Conservation (phyloP, 2,888 invertebrate species). For the Drosophila mayaguana region DNA sequence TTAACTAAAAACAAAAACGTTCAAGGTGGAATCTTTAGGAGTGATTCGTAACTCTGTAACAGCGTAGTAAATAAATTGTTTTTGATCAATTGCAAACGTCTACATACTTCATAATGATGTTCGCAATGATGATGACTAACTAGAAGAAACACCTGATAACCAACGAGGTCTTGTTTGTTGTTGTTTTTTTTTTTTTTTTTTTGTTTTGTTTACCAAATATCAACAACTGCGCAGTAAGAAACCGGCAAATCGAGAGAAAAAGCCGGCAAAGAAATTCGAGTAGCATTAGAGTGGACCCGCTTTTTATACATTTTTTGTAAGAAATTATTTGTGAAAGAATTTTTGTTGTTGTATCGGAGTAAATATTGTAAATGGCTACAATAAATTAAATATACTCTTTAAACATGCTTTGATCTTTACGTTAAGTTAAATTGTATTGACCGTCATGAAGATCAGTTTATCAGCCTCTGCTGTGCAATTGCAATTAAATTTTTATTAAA, state of each 20-base stretch:
- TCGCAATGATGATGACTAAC: conserved; percentile 46
- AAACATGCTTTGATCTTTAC: neutral
- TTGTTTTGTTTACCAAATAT: conserved; percentile 69
- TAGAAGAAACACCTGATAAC: conserved; percentile 56
- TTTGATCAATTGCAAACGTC: conserved; percentile 9
- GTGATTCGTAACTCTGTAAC: conserved; percentile 14
- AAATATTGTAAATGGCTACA: too few relatives aligned
- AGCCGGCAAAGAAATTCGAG: conserved; percentile 20
- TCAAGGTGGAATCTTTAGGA: conserved; percentile 2
- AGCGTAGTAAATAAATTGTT: conserved; percentile 16
- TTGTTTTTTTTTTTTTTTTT: neutral
- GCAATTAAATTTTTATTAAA: too few relatives aligned
- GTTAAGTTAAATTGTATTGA: neutral
- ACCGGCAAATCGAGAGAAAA: conserved; percentile 53
- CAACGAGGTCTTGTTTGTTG: conserved; percentile 21
- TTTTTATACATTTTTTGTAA: neutral
- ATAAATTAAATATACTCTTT: neutral
- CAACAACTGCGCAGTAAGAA: conserved; percentile 62
- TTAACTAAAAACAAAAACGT: conserved; percentile 7
- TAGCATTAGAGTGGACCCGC: conserved; percentile 53
- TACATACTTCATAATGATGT: neutral
- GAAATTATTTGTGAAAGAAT: neutral
- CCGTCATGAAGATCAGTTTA: neutral
- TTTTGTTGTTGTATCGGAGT: neutral
- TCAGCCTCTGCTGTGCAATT: neutral